Conservation (phyloP, 2,888 invertebrate genomes). For the Malachius bipustulatus region DNA sequence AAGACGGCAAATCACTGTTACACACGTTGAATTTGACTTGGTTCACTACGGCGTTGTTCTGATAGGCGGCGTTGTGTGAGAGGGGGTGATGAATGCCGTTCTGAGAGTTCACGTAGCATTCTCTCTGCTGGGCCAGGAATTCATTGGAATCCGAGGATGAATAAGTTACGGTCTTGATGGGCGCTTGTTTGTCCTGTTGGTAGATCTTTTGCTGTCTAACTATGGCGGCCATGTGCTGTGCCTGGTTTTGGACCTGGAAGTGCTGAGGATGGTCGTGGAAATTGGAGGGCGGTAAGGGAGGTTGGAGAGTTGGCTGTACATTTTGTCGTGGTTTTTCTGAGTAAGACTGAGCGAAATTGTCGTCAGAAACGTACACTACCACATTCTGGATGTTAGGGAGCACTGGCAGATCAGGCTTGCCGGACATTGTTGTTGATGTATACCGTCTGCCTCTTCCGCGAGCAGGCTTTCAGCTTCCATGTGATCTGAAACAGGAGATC, state of each 20-base stretch:
- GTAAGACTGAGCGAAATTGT: constrained; percentile 43
- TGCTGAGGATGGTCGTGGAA: constrained; percentile 36
- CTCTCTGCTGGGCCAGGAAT: constrained; percentile 14
- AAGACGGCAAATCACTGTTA: constrained; percentile 24
- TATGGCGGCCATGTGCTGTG: constrained; percentile 32
- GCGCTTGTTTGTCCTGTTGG: constrained; percentile 22
- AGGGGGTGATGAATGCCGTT: constrained; percentile 29
- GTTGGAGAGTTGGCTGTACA: constrained; percentile 28
- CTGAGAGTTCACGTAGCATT: constrained; percentile 31
- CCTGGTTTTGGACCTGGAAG: constrained; percentile 29
- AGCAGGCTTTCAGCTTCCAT: constrained; percentile 35
- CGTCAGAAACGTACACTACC: constrained; percentile 46
- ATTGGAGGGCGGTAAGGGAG: constrained; percentile 18
- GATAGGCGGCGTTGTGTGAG: constrained; percentile 28
- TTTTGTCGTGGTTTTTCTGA: constrained; percentile 38
- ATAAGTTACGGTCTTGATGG: constrained; percentile 23
- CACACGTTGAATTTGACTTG: constrained; percentile 21
- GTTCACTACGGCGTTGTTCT: constrained; percentile 23
- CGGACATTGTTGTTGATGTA: constrained; percentile 64
- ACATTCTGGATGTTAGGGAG: constrained; percentile 43
- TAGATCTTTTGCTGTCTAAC: constrained; percentile 25
- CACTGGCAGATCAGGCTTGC: constrained; percentile 62
- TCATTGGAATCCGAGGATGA: constrained; percentile 6
- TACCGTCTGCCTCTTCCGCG: constrained; percentile 54
- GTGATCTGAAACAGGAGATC: no score